These are phyloP conservation scores for Xiphorhynchus erythropygius DNA, from an alignment of 2,797 vertebrate genomes.

Conservation along the genomic window DNA sequence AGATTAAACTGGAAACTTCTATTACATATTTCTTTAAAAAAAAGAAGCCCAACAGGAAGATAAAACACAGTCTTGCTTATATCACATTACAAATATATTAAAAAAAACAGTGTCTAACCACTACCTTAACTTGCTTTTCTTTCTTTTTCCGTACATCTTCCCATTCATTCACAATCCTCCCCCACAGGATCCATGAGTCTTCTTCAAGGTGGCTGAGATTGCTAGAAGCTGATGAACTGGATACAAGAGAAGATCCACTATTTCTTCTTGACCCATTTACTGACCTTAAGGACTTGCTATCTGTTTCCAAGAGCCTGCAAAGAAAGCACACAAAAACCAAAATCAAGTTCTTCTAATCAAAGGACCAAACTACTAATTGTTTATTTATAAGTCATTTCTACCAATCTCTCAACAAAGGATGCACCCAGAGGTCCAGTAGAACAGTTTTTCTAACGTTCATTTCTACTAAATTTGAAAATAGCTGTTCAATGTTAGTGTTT, in stretches of 20 bases:
- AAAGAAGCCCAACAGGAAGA: neutral
- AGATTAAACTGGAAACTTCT: neutral
- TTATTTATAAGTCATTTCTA: neutral
- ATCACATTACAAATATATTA: neutral
- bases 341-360: neutral
- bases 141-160: conserved; percentile 97
- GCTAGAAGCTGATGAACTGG: conserved; percentile 97
- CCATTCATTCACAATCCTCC: conserved; percentile 97
- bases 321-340: conserved; percentile 14
- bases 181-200: conserved; percentile 98
- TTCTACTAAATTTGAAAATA: neutral
- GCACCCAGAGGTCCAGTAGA: neutral
- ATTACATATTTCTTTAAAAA: neutral
- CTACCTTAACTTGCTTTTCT: conserved; percentile 97
- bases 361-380: neutral
- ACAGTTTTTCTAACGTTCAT: neutral
- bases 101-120: neutral
- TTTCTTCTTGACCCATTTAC: conserved; percentile 97
- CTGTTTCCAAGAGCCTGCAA: conserved; percentile 93
- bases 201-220: conserved; percentile 98
- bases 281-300: conserved; percentile 94
- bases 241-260: conserved; percentile 96
- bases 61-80: neutral
- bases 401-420: neutral
- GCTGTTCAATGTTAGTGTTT: neutral